Conservation (phyloP, 1,140 invertebrate species). For the Heliconius melpomene region DNA sequence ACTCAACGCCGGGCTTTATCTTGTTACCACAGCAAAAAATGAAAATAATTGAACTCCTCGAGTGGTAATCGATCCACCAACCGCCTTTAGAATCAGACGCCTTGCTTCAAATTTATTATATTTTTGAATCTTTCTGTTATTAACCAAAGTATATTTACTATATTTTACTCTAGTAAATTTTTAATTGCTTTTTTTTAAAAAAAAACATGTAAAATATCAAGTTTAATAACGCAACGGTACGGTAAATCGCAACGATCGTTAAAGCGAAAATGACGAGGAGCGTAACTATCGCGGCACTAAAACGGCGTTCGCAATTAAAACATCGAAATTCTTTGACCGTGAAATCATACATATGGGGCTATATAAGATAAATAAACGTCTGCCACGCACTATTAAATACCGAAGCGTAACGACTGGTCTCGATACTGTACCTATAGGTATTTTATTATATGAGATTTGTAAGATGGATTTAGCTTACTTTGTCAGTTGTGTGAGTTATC, state of each 20-base stretch:
- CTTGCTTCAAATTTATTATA: too few relatives aligned
- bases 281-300: slow-evolving; percentile 13
- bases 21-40: background rate
- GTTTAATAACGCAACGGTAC: background rate
- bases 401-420: background rate
- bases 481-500: background rate
- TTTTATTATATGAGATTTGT: background rate
- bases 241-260: background rate
- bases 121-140: too few relatives aligned
- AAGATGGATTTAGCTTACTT: background rate
- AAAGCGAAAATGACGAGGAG: background rate
- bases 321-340: slow-evolving; percentile 34
- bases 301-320: slow-evolving; percentile 32
- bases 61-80: background rate
- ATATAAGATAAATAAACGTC: slow-evolving; percentile 31
- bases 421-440: background rate
- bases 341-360: slow-evolving; percentile 27
- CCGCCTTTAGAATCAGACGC: background rate
- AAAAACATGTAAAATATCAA: background rate
- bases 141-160: too few relatives aligned
- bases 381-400: slow-evolving; percentile 19
- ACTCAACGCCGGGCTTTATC: background rate
- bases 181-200: too few relatives aligned
- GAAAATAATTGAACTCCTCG: background rate
- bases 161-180: too few relatives aligned